These are phyloP conservation scores for Eonycteris spelaea DNA, from an alignment of 2,113 vertebrate species.

Conservation along the genomic window DNA sequence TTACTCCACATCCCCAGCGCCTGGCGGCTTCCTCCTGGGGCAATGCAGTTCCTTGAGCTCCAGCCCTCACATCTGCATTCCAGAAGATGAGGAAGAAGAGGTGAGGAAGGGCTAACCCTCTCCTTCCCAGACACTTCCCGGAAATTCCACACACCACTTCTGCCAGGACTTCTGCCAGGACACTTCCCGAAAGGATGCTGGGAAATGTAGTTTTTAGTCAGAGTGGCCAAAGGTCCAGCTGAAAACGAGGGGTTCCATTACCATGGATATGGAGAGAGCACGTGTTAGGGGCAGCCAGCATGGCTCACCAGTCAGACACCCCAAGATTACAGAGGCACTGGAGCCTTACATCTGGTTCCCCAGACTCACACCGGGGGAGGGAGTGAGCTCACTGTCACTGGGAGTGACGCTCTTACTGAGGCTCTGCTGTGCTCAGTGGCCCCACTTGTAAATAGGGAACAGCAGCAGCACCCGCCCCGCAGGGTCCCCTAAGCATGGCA, in stretches of 20 bases:
- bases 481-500: fast-evolving
- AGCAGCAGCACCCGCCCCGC: not conserved
- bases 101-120: not conserved
- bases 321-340: not conserved
- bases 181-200: not conserved
- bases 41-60: not conserved
- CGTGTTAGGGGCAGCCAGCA: not conserved
- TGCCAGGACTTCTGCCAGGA: not conserved
- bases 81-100: not conserved
- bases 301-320: not conserved
- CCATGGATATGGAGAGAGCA: not conserved
- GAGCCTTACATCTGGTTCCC: not conserved
- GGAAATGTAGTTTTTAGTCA: not conserved
- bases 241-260: not conserved
- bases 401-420: not conserved
- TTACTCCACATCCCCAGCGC: not conserved
- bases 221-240: not conserved
- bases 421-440: not conserved
- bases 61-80: not conserved
- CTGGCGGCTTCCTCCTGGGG: not conserved
- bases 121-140: not conserved
- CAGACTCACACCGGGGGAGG: not conserved
- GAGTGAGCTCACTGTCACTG: not conserved
- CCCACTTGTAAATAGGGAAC: not conserved
- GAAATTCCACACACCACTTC: not conserved